phyloP scores from a whole-genome alignment of 37 sponge, comb jelly and placozoan genomes.

The Amphimedon queenslandica region DNA sequence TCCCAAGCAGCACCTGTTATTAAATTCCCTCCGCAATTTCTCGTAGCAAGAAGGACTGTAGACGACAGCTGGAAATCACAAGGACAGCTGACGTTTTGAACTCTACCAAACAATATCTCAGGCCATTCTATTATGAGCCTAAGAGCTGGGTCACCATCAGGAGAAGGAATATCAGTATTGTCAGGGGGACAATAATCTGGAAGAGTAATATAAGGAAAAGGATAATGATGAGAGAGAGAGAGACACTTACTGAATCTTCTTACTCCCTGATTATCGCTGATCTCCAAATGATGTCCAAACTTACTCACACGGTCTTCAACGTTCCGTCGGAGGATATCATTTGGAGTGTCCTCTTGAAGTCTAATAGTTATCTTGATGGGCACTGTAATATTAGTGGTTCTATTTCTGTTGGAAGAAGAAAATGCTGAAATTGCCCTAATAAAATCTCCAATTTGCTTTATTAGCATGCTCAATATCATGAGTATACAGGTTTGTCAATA shows the following conservation, averaged over 20 bases:
- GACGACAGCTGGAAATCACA: conserved; percentile 9
- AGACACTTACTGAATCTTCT: conserved; percentile 2
- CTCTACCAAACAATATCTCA: conserved; percentile 31
- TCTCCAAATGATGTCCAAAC: not conserved
- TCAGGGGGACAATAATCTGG: conserved; percentile 31
- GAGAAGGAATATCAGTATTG: conserved; percentile 1
- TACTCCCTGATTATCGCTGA: not conserved
- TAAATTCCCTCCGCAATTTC: conserved; percentile 46
- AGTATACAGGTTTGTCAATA: too few relatives aligned
- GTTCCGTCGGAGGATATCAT: not conserved
- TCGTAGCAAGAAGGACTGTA: conserved; percentile 2
- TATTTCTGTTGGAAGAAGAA: not conserved
- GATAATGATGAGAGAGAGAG: not conserved
- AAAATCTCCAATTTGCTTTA: too few relatives aligned
- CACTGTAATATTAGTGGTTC: not conserved
- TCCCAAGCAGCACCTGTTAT: conserved; percentile 39
- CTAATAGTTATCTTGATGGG: not conserved
- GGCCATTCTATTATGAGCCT: conserved; percentile 23
- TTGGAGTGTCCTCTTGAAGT: not conserved
- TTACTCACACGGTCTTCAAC: not conserved
- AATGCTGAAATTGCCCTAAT: too few relatives aligned
- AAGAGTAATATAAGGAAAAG: not conserved
- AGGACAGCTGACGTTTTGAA: conserved; percentile 22
- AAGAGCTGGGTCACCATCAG: not conserved
- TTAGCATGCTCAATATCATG: too few relatives aligned